Percentiles rank a stretch among this genome's conserved stretches.
Conservation (phyloP, 1,140 invertebrate species). For the Mamestra configurata region DNA sequence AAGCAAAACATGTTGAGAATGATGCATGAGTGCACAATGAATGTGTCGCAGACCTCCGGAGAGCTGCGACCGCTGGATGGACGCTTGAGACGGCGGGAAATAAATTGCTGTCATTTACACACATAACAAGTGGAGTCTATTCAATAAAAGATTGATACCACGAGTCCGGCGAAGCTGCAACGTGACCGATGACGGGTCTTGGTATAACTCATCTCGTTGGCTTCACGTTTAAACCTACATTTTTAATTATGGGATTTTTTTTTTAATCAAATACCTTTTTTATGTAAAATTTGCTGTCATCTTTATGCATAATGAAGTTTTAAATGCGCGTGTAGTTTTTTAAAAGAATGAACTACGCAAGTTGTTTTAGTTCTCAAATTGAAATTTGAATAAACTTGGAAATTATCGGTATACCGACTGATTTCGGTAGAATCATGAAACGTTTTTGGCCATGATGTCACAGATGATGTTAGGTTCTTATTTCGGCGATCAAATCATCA, state of each 20-base stretch:
- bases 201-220: slow-evolving; percentile 23
- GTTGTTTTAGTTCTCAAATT: no score
- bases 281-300: no score
- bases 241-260: no score
- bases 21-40: slow-evolving; percentile 58
- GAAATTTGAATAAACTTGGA: no score
- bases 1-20: slow-evolving; percentile 56
- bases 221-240: not conserved
- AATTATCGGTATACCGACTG: no score
- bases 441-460: no score
- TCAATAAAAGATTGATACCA: slow-evolving; percentile 67
- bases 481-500: no score
- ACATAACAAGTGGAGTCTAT: slow-evolving; percentile 61
- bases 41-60: slow-evolving; percentile 66
- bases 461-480: no score
- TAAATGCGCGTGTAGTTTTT: no score
- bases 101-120: slow-evolving; percentile 76
- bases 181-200: slow-evolving; percentile 21
- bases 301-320: no score
- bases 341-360: no score
- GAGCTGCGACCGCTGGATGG: slow-evolving; percentile 47
- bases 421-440: no score
- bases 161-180: slow-evolving; percentile 1
- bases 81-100: slow-evolving; percentile 62
- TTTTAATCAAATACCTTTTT: not conserved